phyloP scores from a whole-genome alignment of 1,140 invertebrate species.

The Euglossa dilemma region DNA sequence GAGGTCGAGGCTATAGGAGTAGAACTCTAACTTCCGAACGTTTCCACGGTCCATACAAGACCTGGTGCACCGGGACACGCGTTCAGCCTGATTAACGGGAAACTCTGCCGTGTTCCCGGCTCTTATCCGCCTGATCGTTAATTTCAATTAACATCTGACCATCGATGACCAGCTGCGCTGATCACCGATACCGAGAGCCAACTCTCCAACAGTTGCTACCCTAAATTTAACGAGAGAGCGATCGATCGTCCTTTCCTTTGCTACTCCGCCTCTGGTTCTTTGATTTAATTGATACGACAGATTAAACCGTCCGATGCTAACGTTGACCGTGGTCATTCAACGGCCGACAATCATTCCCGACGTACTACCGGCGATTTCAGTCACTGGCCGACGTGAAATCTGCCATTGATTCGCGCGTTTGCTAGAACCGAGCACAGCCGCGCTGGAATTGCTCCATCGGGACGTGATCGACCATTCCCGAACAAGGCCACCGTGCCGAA shows the following conservation, averaged over 20 bases:
- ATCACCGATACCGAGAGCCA: background rate
- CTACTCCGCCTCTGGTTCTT: background rate
- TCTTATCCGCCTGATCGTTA: conserved; percentile 22
- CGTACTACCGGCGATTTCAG: too few species aligned
- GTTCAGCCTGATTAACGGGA: background rate
- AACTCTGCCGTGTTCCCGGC: background rate
- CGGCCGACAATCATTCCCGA: too few species aligned
- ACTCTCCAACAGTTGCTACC: background rate
- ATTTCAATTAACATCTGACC: conserved; percentile 15
- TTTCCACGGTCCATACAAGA: background rate
- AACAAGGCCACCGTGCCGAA: background rate
- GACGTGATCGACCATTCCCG: too few species aligned
- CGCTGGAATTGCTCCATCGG: too few species aligned
- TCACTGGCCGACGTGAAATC: too few species aligned
- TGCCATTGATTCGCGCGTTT: too few species aligned
- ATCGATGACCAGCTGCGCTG: background rate
- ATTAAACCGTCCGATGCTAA: background rate
- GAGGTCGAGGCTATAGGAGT: conserved; percentile 30
- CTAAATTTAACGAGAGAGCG: conserved; percentile 8
- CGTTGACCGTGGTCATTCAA: too few species aligned
- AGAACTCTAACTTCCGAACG: background rate
- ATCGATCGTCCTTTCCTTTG: background rate
- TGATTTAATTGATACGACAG: background rate
- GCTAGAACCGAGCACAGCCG: too few species aligned
- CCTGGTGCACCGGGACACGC: background rate